These are phyloP conservation scores for Calephelis perditalis DNA, from an alignment of 2,888 invertebrate species.

Conservation along the genomic window DNA sequence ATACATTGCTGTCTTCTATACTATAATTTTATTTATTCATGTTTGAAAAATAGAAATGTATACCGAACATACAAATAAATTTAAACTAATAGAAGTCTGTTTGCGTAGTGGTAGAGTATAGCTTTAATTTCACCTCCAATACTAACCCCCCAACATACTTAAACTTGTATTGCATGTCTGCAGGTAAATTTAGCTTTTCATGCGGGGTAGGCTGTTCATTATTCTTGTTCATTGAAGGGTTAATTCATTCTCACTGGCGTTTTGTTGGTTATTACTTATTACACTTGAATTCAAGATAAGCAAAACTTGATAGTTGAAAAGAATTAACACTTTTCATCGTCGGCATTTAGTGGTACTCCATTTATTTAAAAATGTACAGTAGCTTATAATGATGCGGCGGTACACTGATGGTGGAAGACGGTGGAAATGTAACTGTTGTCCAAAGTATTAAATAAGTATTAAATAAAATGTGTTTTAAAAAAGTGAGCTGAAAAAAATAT, in stretches of 20 bases:
- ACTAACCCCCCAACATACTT: conserved; percentile 41
- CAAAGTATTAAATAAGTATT: too few species aligned
- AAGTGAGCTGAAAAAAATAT: too few species aligned
- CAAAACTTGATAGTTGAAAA: too few species aligned
- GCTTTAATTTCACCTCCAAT: conserved; percentile 31
- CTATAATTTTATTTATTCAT: too few species aligned
- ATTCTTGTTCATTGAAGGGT: conserved; percentile 33
- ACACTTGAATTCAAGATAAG: too few species aligned
- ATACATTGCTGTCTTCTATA: conserved; percentile 37
- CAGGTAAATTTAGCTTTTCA: conserved; percentile 58
- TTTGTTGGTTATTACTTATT: conserved; percentile 15
- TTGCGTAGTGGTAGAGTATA: conserved; percentile 23
- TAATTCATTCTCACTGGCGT: conserved; percentile 37
- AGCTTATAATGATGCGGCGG: too few species aligned
- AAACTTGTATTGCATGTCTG: conserved; percentile 62
- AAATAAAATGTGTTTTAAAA: too few species aligned
- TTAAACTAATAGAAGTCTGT: conserved; percentile 7
- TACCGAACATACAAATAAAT: background rate
- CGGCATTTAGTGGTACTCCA: too few species aligned
- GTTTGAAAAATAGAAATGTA: conserved; percentile 33
- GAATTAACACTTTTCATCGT: too few species aligned
- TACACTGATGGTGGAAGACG: too few species aligned
- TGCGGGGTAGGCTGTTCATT: conserved; percentile 40
- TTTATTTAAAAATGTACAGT: too few species aligned
- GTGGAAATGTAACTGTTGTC: too few species aligned